phyloP scores from a whole-genome alignment of 2,888 invertebrate species.

The Calameuta filiformis region DNA sequence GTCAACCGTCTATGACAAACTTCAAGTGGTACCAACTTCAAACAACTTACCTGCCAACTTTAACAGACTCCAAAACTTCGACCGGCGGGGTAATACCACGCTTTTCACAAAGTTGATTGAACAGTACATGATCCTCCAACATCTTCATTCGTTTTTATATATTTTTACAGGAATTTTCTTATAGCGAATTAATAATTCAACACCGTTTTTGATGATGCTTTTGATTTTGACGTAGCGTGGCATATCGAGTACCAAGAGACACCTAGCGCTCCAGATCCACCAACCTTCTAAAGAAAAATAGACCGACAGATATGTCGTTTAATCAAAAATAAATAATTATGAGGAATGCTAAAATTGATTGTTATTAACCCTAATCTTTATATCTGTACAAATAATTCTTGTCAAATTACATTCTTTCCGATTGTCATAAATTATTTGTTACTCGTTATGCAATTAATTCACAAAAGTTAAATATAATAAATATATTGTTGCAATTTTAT shows the following conservation, averaged over 20 bases:
- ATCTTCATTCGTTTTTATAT: constrained; percentile 28
- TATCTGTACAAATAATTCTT: not conserved
- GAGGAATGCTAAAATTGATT: not conserved
- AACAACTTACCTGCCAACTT: constrained; percentile 47
- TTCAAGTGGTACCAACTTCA: constrained; percentile 3
- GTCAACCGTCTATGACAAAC: not conserved
- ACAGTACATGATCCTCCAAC: constrained; percentile 52
- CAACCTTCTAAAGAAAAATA: constrained; percentile 8
- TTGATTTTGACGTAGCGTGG: constrained; percentile 17
- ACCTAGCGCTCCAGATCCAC: constrained; percentile 6
- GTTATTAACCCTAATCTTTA: not conserved
- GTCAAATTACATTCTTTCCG: not conserved
- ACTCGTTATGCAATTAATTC: not conserved
- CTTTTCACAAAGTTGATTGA: constrained; percentile 50
- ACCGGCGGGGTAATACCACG: constrained; percentile 40
- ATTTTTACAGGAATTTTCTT: not conserved
- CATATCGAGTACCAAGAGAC: constrained; percentile 18
- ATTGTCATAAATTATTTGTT: not conserved
- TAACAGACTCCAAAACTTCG: constrained; percentile 50
- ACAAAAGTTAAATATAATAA: not conserved
- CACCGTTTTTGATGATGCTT: not conserved
- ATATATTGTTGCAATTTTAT: not conserved
- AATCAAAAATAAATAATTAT: not conserved
- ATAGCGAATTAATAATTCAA: not conserved
- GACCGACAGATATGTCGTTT: not conserved